Conservation (phyloP, 1,140 invertebrate species). For the Drosophila nasuta region DNA sequence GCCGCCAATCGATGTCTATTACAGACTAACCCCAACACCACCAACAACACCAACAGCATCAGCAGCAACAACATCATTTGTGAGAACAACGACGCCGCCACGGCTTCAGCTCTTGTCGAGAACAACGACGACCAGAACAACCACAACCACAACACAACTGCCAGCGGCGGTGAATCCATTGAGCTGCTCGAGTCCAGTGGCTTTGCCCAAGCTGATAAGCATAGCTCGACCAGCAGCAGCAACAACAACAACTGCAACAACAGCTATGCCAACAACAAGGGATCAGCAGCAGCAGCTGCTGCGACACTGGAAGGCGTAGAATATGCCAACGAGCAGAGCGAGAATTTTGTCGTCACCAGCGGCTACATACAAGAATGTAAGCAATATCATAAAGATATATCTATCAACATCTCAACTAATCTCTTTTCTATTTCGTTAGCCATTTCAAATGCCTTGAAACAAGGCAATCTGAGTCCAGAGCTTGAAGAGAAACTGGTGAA, state of each 20-base stretch:
- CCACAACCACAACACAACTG: slow-evolving; percentile 25
- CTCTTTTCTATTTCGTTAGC: slow-evolving; percentile 85
- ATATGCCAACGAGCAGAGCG: slow-evolving; percentile 61
- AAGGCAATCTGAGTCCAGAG: slow-evolving; percentile 95
- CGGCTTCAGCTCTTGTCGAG: slow-evolving; percentile 57
- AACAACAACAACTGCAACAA: slow-evolving; percentile 22
- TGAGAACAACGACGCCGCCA: slow-evolving; percentile 41
- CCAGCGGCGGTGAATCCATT: slow-evolving; percentile 37
- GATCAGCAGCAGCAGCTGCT: slow-evolving; percentile 1
- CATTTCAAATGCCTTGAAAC: slow-evolving; percentile 92
- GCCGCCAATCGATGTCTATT: slow-evolving; percentile 71
- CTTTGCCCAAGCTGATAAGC: slow-evolving; percentile 66
- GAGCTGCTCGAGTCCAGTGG: slow-evolving; percentile 31
- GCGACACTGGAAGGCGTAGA: slow-evolving; percentile 58
- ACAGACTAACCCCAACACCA: slow-evolving; percentile 70
- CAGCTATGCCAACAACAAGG: slow-evolving; percentile 12
- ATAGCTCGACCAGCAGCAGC: slow-evolving; percentile 50
- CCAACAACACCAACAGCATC: slow-evolving; percentile 43
- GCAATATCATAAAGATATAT: neutral
- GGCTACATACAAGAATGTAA: slow-evolving; percentile 93
- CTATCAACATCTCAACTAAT: neutral
- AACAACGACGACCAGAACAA: slow-evolving; percentile 15
- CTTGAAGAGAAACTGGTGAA: slow-evolving; percentile 96
- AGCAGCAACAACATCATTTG: slow-evolving; percentile 26
- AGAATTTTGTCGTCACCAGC: slow-evolving; percentile 91